Percentiles rank a stretch among this genome's conserved stretches.
phyloP scores from a whole-genome alignment of 2,797 vertebrate genomes.

The Xenops minutus region DNA sequence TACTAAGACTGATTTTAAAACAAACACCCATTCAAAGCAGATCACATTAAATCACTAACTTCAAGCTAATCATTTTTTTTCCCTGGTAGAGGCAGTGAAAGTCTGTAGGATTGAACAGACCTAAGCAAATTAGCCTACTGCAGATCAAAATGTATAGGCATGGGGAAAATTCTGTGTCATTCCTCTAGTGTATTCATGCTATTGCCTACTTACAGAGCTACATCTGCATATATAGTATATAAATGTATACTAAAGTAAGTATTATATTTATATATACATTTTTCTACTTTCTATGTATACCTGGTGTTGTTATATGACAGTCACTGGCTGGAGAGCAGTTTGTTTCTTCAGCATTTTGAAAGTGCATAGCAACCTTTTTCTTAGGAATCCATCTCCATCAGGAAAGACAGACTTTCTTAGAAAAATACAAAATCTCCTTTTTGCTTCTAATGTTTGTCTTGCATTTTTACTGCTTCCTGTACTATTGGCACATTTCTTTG shows the following conservation, averaged over 20 bases:
- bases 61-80: neutral
- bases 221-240: neutral
- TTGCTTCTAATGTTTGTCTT: neutral
- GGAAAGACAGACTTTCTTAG: neutral
- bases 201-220: neutral
- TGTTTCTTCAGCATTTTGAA: neutral
- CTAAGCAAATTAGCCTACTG: neutral
- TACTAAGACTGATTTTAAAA: neutral
- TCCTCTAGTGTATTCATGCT: neutral
- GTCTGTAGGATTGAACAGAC: neutral
- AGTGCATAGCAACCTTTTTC: neutral
- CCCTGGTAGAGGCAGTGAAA: too few relatives aligned
- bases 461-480: neutral
- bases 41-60: neutral
- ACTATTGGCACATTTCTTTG: neutral
- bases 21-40: neutral
- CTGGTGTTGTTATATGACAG: neutral
- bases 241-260: neutral
- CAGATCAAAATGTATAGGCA: neutral
- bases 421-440: neutral
- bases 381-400: neutral
- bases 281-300: neutral
- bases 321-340: neutral
- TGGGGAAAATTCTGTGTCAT: neutral
- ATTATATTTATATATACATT: neutral